Base-by-base conservation (phyloP, 2,888 invertebrate genomes). In the Hermodice carunculata region DNA sequence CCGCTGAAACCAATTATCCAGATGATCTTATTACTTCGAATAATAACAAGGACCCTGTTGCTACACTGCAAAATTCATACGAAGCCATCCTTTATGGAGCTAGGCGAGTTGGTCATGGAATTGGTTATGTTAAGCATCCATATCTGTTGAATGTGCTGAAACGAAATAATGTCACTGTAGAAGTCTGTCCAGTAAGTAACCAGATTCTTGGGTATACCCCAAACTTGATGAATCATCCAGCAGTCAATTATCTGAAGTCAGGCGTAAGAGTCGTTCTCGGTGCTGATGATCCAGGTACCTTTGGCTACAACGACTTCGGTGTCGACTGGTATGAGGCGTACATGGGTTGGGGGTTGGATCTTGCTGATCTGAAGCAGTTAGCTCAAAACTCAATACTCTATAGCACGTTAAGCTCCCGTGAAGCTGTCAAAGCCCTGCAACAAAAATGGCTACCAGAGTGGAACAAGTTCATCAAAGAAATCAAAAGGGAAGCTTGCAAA, bases 231-330 rank as follows among this genome's bases (percentile, higher is more conserved):
- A 71, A 67, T 49, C 76, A 76, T 59, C 74, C 74, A 28, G 76
- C 65, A 19, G 53, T 70, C 14, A 44, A 52, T 46, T 70, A 70
- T 48, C 52, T 64, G 58, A 56, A 70, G 17, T 46, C 34, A 19
- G 76, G 75, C 14, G 58, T 75, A 19, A 69, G 73, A 14, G 64
- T 76, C 19, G 69, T 76, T 2, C 53, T 76, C 19, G 70, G 70
- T 32, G 51, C 75, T 8, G 76, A 76, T 44, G 76, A 76, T 59
- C 74, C 76, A 8, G 76, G 76, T 8, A 73, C 65, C 32, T 76
- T 76, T 58, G 76, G 76, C n/a, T 71, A 68, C 53, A 72, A 76
- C 52, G 65, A 74, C 51, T 65, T 75, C 44, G 75, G 71, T 14
- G 59, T 73, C 3, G 76, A 76, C 49, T 76, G 69, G 71, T 76